Evolutionary conservation across 2,888 invertebrate genomes (phyloP).

Genomic region (Leptarthrus brevirostris): DNA sequence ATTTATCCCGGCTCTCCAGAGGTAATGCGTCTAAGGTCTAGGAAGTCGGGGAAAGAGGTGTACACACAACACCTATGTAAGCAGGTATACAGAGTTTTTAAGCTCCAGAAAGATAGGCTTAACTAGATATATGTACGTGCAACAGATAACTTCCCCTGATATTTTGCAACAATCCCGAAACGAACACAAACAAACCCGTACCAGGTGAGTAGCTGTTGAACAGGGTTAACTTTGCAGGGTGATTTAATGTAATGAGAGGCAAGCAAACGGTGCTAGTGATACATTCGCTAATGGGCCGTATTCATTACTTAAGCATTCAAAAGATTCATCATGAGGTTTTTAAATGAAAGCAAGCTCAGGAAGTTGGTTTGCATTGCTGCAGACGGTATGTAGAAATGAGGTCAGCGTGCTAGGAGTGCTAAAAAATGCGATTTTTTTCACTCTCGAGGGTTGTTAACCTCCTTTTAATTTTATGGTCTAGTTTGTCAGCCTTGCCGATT

Average conservation of each 20-base stretch:
- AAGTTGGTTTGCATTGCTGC: constrained; percentile 17
- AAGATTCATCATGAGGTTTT: constrained; percentile 15
- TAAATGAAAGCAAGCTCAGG: constrained; percentile 11
- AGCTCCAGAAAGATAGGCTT: not conserved
- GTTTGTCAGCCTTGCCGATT: not conserved
- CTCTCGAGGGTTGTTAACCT: constrained; percentile 31
- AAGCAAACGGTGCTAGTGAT: constrained; percentile 7
- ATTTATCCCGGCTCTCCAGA: not conserved
- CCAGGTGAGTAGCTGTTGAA: constrained; percentile 35
- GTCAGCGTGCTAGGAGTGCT: not conserved
- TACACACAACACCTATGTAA: not conserved
- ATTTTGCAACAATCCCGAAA: not conserved
- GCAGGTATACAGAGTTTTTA: not conserved
- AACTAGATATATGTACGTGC: not conserved
- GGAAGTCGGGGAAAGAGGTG: not conserved
- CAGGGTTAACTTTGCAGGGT: not conserved
- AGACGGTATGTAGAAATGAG: constrained; percentile 5
- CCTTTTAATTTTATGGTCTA: constrained; percentile 6
- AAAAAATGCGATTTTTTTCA: not conserved
- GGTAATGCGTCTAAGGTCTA: not conserved
- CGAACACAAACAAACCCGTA: not conserved
- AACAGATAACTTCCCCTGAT: constrained; percentile 10
- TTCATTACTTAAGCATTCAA: constrained; percentile 44
- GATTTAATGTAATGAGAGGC: constrained; percentile 40
- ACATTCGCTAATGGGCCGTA: constrained; percentile 26